Evolutionary conservation across 2,888 invertebrate species (phyloP).

Genomic region (Rhimphoctona megacephalus): DNA sequence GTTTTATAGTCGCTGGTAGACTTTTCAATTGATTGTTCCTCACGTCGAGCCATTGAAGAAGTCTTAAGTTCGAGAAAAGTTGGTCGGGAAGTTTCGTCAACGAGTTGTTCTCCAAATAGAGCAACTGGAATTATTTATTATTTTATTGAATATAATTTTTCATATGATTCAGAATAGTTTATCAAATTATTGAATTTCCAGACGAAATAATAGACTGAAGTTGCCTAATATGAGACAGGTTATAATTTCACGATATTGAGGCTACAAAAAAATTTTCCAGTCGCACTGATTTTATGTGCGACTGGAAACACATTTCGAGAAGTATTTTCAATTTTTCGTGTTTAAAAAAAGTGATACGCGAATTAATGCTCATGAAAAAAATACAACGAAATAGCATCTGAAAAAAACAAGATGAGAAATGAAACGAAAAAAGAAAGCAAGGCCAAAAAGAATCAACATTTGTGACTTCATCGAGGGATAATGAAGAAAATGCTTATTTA

Average conservation of each 20-base stretch:
- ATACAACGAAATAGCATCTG: too few relatives aligned
- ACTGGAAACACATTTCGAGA: not conserved
- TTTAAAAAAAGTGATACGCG: too few relatives aligned
- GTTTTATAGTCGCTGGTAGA: conserved; percentile 87
- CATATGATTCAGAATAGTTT: not conserved
- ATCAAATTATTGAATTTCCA: not conserved
- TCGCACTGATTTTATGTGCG: too few relatives aligned
- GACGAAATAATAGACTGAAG: not conserved
- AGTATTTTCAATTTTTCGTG: not conserved
- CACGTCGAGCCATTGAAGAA: conserved; percentile 88
- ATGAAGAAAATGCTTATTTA: too few relatives aligned
- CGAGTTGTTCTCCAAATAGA: conserved; percentile 87
- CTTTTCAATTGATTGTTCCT: conserved; percentile 87
- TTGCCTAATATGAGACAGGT: not conserved
- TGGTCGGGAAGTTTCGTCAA: conserved; percentile 86
- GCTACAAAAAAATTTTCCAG: not conserved
- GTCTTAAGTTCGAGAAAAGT: conserved; percentile 86
- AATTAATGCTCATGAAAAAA: too few relatives aligned
- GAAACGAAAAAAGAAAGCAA: too few relatives aligned
- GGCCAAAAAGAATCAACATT: too few relatives aligned
- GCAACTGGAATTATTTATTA: conserved; percentile 80
- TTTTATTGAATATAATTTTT: not conserved
- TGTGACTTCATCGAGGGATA: too few relatives aligned
- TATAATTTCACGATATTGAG: not conserved
- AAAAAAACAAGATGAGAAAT: too few relatives aligned